phyloP scores from a whole-genome alignment of 1,140 invertebrate species.

The Pectinophora gossypiella region DNA sequence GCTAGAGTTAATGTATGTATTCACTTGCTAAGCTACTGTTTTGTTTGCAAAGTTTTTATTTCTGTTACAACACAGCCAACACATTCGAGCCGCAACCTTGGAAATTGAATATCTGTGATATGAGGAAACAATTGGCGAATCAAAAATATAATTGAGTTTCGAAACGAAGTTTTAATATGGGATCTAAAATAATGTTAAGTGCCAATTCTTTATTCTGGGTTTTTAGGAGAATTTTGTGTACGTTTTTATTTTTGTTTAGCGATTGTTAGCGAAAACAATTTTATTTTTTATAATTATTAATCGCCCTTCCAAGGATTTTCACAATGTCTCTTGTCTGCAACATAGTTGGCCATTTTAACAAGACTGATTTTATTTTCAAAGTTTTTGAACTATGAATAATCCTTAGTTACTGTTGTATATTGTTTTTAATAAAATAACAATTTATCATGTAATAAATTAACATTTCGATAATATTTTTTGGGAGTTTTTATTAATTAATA shows the following conservation, averaged over 20 bases:
- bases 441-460: conserved; percentile 72
- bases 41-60: conserved; percentile 21
- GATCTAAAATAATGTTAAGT: conserved; percentile 25
- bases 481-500: no score
- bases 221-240: conserved; percentile 1
- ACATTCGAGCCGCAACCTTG: conserved; percentile 24
- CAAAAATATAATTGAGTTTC: conserved; percentile 11
- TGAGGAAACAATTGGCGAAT: conserved; percentile 13
- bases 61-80: conserved; percentile 23
- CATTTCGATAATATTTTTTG: conserved; percentile 47
- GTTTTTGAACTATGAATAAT: conserved; percentile 58
- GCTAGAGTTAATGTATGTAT: conserved; percentile 20
- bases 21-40: conserved; percentile 9
- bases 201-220: conserved; percentile 3
- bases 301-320: conserved; percentile 44
- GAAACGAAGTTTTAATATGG: conserved; percentile 13
- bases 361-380: conserved; percentile 72
- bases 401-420: conserved; percentile 65
- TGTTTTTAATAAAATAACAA: conserved; percentile 64
- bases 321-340: conserved; percentile 39
- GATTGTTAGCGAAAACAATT: conserved; percentile 42
- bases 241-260: conserved; percentile 48
- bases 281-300: conserved; percentile 46
- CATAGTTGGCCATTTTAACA: conserved; percentile 70
- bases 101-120: conserved; percentile 54